Base-by-base conservation (phyloP, 64 coral and sea anemone genomes). In the Montipora capricornis region DNA sequence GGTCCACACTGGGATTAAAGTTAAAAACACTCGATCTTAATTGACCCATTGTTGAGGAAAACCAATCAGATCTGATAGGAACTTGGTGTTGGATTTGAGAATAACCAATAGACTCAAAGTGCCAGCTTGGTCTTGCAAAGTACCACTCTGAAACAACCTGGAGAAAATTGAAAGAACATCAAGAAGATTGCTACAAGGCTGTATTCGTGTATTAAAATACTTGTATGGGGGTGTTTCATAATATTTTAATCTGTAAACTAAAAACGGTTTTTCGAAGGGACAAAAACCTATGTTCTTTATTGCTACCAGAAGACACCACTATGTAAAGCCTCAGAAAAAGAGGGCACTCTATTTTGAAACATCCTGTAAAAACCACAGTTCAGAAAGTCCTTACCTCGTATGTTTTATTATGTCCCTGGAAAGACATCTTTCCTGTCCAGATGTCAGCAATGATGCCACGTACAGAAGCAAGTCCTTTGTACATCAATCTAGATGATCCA, bases 401-500 rank as follows among this genome's bases (percentile, higher is more conserved):
- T 5, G 44, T 49, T 51, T 22, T 19, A 22, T 73, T 86, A 6
- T 59, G 48, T 66, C 10, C 50, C n/a, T 48, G 49, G 4, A 14
- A 12, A 45, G 22, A 49, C 20, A 20, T 78, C 49, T 93, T 94
- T 6, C 70, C 68, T 60, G 91, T 80, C 95, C 95, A 97, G 57
- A 97, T 90, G 59, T 97, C 95, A 8, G 93, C 74, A 80, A 62
- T 77, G 51, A 97, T 92, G 5, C 95, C 92, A 83, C 95, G 88
- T 19, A 94, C 95, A 51, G 77, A 88, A 29, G 92, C 24, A 14
- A 93, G 49, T 0, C 95, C 95, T 14, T 74, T 94, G 47, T 97
- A 97, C 13, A 94, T 68, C 1, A 95, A 20, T 8, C 75, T 17
- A 47, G 84, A 80, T 2, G 82, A 86, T 5, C 82, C 66, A 50